A percentile compares a stretch with the other conserved stretches of the same genome.
Evolutionary conservation across 2,888 invertebrate species (phyloP).

Genomic region (Nomada fucata): DNA sequence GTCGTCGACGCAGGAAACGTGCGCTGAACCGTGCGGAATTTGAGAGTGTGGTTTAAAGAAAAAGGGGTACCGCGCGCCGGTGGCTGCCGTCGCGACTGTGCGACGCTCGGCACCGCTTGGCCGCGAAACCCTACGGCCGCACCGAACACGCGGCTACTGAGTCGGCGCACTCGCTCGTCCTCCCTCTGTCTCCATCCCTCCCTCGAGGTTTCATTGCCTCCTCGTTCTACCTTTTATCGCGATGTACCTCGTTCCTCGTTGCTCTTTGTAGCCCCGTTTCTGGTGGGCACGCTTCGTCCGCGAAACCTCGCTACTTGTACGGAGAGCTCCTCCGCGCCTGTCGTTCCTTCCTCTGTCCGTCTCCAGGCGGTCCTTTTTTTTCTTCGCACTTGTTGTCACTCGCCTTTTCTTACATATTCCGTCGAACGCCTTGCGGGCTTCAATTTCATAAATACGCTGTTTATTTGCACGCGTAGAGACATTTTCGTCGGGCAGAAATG

Average conservation of each 20-base stretch:
- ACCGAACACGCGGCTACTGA: constrained; percentile 83
- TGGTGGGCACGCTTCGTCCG: constrained; percentile 38
- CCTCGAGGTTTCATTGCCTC: constrained; percentile 36
- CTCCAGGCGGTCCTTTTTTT: neutral
- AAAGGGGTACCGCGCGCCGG: constrained; percentile 83
- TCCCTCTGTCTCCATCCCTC: constrained; percentile 61
- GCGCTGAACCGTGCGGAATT: constrained; percentile 71
- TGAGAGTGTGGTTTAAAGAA: constrained; percentile 70
- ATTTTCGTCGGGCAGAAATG: neutral
- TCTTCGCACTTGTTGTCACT: constrained; percentile 9
- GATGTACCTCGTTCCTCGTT: constrained; percentile 25
- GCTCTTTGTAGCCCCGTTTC: constrained; percentile 43
- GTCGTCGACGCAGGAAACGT: constrained; percentile 69
- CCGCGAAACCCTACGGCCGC: constrained; percentile 81
- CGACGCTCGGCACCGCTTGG: constrained; percentile 81
- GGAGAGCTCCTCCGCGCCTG: constrained; percentile 33
- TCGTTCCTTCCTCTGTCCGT: constrained; percentile 31
- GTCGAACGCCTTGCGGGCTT: constrained; percentile 2
- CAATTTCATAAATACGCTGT: constrained; percentile 35
- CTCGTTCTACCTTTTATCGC: constrained; percentile 23
- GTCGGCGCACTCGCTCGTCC: constrained; percentile 80
- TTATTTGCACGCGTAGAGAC: neutral
- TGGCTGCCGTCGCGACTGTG: constrained; percentile 84
- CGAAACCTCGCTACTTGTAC: constrained; percentile 44
- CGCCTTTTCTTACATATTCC: constrained; percentile 29